Evolutionary conservation across 2,888 invertebrate species (phyloP).

Genomic region (Alviniconcha strummeri): DNA sequence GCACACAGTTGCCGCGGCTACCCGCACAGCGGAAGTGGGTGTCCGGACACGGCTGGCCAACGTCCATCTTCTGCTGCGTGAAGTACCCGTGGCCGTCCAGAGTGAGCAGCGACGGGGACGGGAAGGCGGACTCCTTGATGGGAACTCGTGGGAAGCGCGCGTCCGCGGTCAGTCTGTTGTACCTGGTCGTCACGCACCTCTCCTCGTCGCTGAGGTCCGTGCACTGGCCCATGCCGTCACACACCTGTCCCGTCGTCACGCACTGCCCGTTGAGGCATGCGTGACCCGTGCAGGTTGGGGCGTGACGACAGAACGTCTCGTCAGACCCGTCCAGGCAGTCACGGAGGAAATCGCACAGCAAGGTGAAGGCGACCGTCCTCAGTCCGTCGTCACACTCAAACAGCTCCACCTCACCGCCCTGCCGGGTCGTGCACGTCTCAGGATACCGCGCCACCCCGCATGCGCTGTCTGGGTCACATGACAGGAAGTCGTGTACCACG

Average conservation of each 20-base stretch:
- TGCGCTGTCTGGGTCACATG: neutral
- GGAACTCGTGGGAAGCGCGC: too few species aligned
- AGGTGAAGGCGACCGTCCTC: neutral
- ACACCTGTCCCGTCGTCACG: neutral
- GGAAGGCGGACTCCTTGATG: too few species aligned
- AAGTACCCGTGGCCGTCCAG: neutral
- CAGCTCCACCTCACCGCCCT: too few species aligned
- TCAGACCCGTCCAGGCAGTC: slow-evolving; percentile 5
- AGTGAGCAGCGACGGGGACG: too few species aligned
- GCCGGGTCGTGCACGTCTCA: too few species aligned
- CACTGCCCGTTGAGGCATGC: neutral
- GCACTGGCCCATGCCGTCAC: slow-evolving; percentile 9
- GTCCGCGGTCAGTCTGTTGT: too few species aligned
- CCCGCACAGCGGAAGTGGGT: slow-evolving; percentile 24
- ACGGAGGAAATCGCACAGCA: neutral
- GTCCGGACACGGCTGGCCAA: slow-evolving; percentile 8
- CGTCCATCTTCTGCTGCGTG: neutral
- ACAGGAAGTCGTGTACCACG: neutral
- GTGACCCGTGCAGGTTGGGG: too few species aligned
- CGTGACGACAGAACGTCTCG: slow-evolving; percentile 6
- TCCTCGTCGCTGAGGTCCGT: too few species aligned
- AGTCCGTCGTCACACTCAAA: neutral
- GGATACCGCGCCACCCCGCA: neutral
- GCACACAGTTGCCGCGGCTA: slow-evolving; percentile 19
- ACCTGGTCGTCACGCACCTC: too few species aligned